Percentiles rank a stretch among this genome's conserved stretches.
Conservation (phyloP, 2,113 vertebrate species). For the Siphamia tubifer region DNA sequence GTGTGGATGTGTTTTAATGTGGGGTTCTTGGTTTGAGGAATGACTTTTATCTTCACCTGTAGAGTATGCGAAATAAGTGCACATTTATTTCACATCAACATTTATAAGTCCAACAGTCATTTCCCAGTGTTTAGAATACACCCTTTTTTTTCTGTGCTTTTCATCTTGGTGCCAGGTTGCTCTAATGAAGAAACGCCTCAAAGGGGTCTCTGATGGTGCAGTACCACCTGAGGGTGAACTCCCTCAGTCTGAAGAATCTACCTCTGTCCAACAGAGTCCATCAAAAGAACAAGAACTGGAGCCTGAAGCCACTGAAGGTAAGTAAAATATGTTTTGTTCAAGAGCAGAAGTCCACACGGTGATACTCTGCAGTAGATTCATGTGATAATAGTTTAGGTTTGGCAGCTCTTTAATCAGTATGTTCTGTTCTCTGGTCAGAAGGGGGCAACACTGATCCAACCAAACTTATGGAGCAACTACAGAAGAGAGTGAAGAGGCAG, state of each 20-base stretch:
- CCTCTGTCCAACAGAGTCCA: slow-evolving; percentile 63
- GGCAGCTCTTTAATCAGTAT: not conserved
- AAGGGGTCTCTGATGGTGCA: slow-evolving; percentile 66
- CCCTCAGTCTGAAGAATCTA: slow-evolving; percentile 44
- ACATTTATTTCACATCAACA: no score
- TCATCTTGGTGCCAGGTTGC: slow-evolving; percentile 80
- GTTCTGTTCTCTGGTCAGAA: slow-evolving; percentile 64
- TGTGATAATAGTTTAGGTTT: not conserved
- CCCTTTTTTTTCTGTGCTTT: slow-evolving; percentile 3
- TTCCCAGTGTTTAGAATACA: no score
- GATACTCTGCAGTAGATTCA: not conserved
- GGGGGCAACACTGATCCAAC: slow-evolving; percentile 75
- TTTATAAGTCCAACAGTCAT: no score
- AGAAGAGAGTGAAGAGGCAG: slow-evolving; percentile 88
- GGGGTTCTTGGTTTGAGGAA: no score
- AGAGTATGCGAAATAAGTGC: no score
- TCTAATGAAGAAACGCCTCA: slow-evolving; percentile 87
- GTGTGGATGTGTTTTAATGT: not conserved
- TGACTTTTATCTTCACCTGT: no score
- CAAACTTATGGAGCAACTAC: slow-evolving; percentile 82
- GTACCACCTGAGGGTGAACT: slow-evolving; percentile 63
- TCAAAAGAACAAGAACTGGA: slow-evolving; percentile 61
- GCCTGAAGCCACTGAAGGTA: slow-evolving; percentile 66
- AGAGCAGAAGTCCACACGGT: not conserved
- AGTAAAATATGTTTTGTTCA: not conserved